These are phyloP conservation scores for Vireo altiloquus DNA, from an alignment of 2,113 vertebrate genomes.

Conservation along the genomic window DNA sequence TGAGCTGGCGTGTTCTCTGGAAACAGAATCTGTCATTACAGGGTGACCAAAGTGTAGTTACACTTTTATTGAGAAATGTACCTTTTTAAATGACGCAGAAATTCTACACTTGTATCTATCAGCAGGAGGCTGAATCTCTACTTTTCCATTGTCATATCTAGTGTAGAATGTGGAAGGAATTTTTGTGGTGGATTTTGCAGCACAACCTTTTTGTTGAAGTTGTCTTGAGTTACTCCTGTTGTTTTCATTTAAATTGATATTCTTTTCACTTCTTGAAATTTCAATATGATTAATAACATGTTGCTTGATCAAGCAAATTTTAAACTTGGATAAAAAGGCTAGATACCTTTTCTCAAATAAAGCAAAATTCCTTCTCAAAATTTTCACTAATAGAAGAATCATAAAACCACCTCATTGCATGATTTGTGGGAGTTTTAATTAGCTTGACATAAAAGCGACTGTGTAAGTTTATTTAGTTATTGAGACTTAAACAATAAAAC, in stretches of 20 bases:
- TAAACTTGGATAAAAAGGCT: background rate
- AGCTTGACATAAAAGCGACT: background rate
- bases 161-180: background rate
- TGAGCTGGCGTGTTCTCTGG: background rate
- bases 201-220: background rate
- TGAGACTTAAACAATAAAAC: background rate
- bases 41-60: background rate
- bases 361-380: background rate
- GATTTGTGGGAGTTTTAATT: background rate
- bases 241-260: background rate
- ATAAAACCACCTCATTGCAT: background rate
- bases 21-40: background rate
- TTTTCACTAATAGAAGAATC: background rate
- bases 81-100: background rate
- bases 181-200: background rate
- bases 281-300: background rate
- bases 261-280: background rate
- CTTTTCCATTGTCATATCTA: background rate
- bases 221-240: background rate
- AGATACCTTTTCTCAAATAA: background rate
- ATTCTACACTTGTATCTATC: background rate
- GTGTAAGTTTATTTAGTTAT: background rate
- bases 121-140: background rate
- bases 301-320: background rate
- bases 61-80: background rate